Percentiles rank a stretch among this genome's conserved stretches.
Conservation (phyloP, 2,113 vertebrate genomes). For the Clarias gariepinus region DNA sequence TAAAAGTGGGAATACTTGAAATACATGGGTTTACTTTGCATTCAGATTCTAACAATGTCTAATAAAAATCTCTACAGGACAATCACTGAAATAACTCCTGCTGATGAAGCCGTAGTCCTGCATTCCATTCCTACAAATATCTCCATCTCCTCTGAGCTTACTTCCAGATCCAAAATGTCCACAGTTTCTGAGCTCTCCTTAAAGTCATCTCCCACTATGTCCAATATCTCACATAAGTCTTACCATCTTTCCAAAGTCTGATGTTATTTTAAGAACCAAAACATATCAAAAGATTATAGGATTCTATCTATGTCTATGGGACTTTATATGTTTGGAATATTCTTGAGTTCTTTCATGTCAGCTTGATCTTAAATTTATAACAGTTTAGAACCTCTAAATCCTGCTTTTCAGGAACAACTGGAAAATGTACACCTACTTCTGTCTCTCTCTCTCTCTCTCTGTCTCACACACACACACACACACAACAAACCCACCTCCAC, state of each 20-base stretch:
- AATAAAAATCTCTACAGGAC: neutral
- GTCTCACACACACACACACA: neutral
- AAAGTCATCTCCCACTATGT: slow-evolving; percentile 44
- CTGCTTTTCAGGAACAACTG: neutral
- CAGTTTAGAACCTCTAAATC: neutral
- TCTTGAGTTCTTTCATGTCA: neutral
- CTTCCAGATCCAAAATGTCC: slow-evolving; percentile 57
- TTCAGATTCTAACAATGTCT: neutral
- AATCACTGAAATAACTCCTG: slow-evolving; percentile 5
- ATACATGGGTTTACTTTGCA: neutral
- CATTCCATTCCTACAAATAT: slow-evolving; percentile 60
- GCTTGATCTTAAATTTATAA: neutral
- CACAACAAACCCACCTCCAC: too few species aligned
- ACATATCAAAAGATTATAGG: neutral
- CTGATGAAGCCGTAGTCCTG: slow-evolving; percentile 6
- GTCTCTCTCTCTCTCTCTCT: too few species aligned
- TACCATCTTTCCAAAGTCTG: slow-evolving; percentile 7
- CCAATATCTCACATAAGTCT: slow-evolving; percentile 42
- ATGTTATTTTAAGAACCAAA: neutral
- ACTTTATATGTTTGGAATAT: neutral
- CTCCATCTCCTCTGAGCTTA: slow-evolving; percentile 64
- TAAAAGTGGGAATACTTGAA: neutral
- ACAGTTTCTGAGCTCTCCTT: slow-evolving; percentile 53
- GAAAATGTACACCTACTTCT: neutral
- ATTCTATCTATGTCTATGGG: neutral